Conservation (phyloP, 2,113 vertebrate genomes). For the Crotalus horridus region DNA sequence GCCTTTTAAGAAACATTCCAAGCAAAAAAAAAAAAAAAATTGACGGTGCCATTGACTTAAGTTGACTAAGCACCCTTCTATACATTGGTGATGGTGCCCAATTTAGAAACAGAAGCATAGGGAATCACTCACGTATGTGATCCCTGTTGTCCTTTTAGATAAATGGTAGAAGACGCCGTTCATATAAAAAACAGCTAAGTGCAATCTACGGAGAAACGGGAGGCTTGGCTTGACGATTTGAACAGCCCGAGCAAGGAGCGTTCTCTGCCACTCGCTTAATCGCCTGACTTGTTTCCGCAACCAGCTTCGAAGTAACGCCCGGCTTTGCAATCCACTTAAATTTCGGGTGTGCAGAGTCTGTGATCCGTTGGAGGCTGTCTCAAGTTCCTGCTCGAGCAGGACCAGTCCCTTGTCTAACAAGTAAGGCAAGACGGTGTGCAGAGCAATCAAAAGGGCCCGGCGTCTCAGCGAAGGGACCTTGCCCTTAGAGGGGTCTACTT, state of each 20-base stretch:
- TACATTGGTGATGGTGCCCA: not conserved
- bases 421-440: constrained; percentile 81
- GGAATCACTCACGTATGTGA: constrained; percentile 80
- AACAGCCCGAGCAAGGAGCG: constrained; percentile 50
- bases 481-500: constrained; percentile 79
- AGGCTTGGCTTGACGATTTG: constrained; percentile 70
- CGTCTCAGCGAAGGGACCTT: constrained; percentile 75
- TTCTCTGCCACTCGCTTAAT: constrained; percentile 77
- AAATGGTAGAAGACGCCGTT: constrained; percentile 84
- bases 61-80: not conserved
- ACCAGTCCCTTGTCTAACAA: constrained; percentile 81
- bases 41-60: not conserved
- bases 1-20: not conserved
- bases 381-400: constrained; percentile 83
- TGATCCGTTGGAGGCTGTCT: constrained; percentile 39
- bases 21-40: no score
- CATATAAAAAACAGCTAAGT: constrained; percentile 87
- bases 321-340: constrained; percentile 33
- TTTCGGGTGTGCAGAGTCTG: constrained; percentile 28
- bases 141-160: constrained; percentile 79
- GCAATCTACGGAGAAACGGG: constrained; percentile 76
- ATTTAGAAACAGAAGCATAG: not conserved
- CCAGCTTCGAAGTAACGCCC: constrained; percentile 63
- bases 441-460: constrained; percentile 67
- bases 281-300: constrained; percentile 49